Evolutionary conservation across 1,140 invertebrate genomes (phyloP).

Genomic region (Homalodisca vitripennis): DNA sequence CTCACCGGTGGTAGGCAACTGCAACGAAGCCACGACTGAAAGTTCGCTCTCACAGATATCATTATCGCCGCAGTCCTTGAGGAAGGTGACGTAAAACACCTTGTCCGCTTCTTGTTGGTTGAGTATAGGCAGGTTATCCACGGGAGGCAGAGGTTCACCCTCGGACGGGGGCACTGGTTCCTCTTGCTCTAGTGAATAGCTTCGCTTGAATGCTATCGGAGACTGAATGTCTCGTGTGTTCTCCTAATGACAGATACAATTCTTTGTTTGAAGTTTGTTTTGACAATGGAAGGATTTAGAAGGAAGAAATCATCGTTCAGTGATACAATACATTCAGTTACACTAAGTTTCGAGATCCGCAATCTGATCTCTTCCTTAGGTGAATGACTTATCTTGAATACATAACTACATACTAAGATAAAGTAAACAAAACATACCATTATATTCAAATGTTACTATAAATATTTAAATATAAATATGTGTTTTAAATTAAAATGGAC

Average conservation of each 20-base stretch:
- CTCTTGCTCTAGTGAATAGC: slow-evolving; percentile 75
- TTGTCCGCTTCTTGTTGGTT: slow-evolving; percentile 83
- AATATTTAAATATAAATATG: no score
- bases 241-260: slow-evolving; percentile 51
- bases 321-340: no score
- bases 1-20: slow-evolving; percentile 51
- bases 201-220: slow-evolving; percentile 80
- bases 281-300: no score
- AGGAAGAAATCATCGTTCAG: no score
- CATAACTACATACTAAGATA: no score
- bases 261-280: no score
- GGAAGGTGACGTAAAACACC: slow-evolving; percentile 81
- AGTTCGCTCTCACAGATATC: slow-evolving; percentile 87
- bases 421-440: no score
- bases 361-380: no score
- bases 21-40: slow-evolving; percentile 62
- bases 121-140: slow-evolving; percentile 81
- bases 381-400: no score
- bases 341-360: no score
- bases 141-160: slow-evolving; percentile 62
- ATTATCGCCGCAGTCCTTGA: slow-evolving; percentile 90
- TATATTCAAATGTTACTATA: no score
- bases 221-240: slow-evolving; percentile 82
- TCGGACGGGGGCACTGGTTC: slow-evolving; percentile 56
- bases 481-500: no score